Percentiles rank a stretch among this genome's conserved stretches.
Evolutionary conservation across 2,888 invertebrate species (phyloP).

Genomic region (Lochmaea capreae): DNA sequence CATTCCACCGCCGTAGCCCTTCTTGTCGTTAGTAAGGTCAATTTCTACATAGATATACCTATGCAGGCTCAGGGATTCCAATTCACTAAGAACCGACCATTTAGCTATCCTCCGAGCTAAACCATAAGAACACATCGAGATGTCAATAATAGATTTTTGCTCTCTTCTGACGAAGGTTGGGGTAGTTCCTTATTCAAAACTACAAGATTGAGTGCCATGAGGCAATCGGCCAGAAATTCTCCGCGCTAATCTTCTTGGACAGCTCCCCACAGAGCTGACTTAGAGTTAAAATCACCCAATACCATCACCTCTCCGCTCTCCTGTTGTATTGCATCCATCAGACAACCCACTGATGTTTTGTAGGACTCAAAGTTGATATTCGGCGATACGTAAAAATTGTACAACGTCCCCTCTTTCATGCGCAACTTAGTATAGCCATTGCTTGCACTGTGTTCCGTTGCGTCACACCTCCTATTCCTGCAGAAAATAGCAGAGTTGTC

Average conservation of each 20-base stretch:
- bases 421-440: not conserved
- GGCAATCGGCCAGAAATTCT: constrained; percentile 6
- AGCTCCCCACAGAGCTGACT: constrained; percentile 9
- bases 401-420: not conserved
- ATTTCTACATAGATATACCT: not conserved
- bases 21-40: not conserved
- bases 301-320: not conserved
- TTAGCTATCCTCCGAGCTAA: constrained; percentile 1
- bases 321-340: constrained; percentile 3
- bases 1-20: not conserved
- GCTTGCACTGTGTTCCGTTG: not conserved
- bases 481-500: constrained; percentile 6
- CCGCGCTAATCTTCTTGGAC: not conserved
- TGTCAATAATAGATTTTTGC: not conserved
- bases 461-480: constrained; percentile 10
- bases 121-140: not conserved
- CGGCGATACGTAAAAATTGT: constrained; percentile 19
- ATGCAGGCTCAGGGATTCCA: not conserved
- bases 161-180: too few species aligned
- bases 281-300: not conserved
- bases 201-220: constrained; percentile 8
- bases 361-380: constrained; percentile 17
- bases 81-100: not conserved
- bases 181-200: constrained; percentile 1
- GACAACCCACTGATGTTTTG: not conserved